Evolutionary conservation across 1,140 invertebrate genomes (phyloP), one percentile per base, ranked within the genome.

Genomic region (Sitophilus oryzae): DNA sequence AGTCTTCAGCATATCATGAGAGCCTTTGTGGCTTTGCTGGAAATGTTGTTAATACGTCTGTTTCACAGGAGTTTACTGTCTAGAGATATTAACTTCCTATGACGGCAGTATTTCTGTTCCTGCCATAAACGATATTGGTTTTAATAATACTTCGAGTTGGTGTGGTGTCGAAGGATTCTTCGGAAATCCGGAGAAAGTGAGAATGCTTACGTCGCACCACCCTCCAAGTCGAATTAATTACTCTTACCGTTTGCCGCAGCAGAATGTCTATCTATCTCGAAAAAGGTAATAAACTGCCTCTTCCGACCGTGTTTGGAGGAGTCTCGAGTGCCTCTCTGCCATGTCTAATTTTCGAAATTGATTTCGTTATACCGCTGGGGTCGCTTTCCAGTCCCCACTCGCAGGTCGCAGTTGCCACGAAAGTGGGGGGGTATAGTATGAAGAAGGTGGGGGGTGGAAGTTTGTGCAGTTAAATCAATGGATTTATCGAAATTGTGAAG

Each of bases 121-220:
- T 45, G 21, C 44, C 44, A 47, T 47, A 47, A 41, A 45, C 36
- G 18, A 21, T 41, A 15, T 41, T 41, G 38, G 38, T 15, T 41
- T n/a, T 10, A 41, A 14, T 15, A n/a, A 41, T n/a, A 41, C 38
- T 18, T n/a, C 16, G n/a, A n/a, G 38, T 34, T 34, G n/a, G 30
- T 8, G n/a, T n/a, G 30, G 8, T 8, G 8, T n/a, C 30, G 37
- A 9, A 14, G 9, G n/a, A n/a, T n/a, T n/a, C n/a, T n/a, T n/a
- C n/a, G n/a, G n/a, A n/a, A n/a, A n/a, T n/a, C n/a, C n/a, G n/a
- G n/a, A n/a, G n/a, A n/a, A n/a, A n/a, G n/a, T n/a, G n/a, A n/a
- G n/a, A n/a, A 5, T 11, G 25, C 5, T 30, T 30, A 30, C 25
- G 11, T 11, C 5, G 25, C 11, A 30, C 25, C 25, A 11, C 25